Conservation (phyloP, 1,140 invertebrate genomes). For the Tetranychus urticae region DNA sequence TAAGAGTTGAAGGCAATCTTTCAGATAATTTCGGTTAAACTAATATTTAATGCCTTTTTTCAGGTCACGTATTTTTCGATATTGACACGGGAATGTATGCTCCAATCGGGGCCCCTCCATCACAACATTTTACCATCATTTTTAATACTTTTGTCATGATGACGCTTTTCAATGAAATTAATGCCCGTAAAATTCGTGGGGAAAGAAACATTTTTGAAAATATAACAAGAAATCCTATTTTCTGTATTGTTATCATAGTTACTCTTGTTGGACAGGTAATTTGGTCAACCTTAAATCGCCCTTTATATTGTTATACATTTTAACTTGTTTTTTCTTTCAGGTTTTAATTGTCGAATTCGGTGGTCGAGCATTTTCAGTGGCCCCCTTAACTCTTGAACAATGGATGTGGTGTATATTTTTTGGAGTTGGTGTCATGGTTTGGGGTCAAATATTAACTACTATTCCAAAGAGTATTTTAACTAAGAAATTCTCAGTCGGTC, state of each 20-base stretch:
- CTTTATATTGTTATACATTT: no score
- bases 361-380: conserved; percentile 84
- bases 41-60: conserved; percentile 5
- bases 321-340: conserved; percentile 24
- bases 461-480: conserved; percentile 84
- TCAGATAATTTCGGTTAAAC: not conserved
- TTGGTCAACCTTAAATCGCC: conserved; percentile 3
- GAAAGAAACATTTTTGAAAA: conserved; percentile 93
- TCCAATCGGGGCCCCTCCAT: conserved; percentile 44
- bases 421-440: conserved; percentile 77
- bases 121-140: conserved; percentile 94
- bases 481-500: conserved; percentile 60
- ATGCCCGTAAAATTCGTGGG: conserved; percentile 96
- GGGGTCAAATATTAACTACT: conserved; percentile 90
- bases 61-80: conserved; percentile 67
- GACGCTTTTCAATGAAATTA: conserved; percentile 99
- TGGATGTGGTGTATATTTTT: conserved; percentile 99
- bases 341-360: conserved; percentile 90
- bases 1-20: conserved; percentile 24
- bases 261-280: conserved; percentile 73
- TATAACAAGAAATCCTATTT: conserved; percentile 92
- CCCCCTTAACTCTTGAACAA: conserved; percentile 65
- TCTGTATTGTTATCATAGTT: conserved; percentile 88
- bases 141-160: conserved; percentile 99
- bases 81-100: conserved; percentile 40